These are phyloP conservation scores for Volucella zonaria DNA, from an alignment of 2,888 invertebrate genomes.

Conservation along the genomic window DNA sequence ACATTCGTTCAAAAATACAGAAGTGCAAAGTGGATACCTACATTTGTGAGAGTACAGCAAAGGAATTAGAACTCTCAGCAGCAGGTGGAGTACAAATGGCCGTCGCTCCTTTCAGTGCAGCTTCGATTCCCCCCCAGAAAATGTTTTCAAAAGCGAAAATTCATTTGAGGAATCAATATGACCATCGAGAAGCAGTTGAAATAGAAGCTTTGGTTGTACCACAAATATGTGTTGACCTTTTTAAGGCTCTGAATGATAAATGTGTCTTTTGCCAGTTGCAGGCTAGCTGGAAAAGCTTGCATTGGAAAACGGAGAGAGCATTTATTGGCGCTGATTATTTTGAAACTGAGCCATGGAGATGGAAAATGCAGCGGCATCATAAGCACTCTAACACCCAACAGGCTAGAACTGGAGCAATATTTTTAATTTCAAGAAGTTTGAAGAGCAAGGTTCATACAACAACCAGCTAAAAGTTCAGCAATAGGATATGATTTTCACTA, in stretches of 20 bases:
- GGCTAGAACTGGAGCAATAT: background rate
- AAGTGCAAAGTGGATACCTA: background rate
- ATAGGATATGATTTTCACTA: no score
- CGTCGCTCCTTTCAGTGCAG: constrained; percentile 7
- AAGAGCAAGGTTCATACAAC: no score
- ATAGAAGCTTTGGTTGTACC: constrained; percentile 22
- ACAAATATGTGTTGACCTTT: constrained; percentile 41
- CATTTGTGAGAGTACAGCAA: background rate
- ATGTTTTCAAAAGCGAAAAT: background rate
- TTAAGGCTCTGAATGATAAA: constrained; percentile 20
- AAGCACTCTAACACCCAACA: background rate
- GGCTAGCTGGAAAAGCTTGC: constrained; percentile 8
- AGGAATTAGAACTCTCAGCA: background rate
- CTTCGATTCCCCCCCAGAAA: background rate
- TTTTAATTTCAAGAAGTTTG: background rate
- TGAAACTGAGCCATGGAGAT: background rate
- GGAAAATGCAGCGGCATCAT: constrained; percentile 31
- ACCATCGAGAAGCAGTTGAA: background rate
- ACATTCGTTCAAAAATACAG: no score
- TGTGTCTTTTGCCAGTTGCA: constrained; percentile 20
- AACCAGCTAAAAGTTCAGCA: no score
- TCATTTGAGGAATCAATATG: background rate
- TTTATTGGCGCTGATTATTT: constrained; percentile 4
- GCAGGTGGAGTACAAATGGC: constrained; percentile 1
- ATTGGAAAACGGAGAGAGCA: background rate